Evolutionary conservation across 2,797 vertebrate genomes (phyloP), one percentile per base, ranked within the genome.

Genomic region (Decapterus maruadsi): DNA sequence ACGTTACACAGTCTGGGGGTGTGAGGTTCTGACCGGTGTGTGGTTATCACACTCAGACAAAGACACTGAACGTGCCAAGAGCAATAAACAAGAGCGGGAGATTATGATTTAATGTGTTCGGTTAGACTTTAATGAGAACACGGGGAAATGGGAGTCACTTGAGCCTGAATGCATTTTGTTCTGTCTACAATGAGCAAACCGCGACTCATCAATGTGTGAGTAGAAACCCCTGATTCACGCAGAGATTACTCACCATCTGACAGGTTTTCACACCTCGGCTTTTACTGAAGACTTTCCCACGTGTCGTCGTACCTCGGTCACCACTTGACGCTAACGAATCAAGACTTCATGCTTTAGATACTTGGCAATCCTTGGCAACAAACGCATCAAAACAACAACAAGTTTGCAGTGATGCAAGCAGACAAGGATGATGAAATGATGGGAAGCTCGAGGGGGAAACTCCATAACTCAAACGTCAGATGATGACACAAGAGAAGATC

Each of bases 31-130:
- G 62, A 81, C 77, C 79, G 73, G n/a, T 68, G 78, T 78, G 77
- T 50, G 70, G 74, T 80, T 77, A 83, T 80, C 48, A 74, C 78
- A 42, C 54, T 78, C 51, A 64, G 78, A 90, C 85, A 92, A 90
- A 84, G 81, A 73, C 46, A 12, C 29, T 38, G 10, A 68, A 62
- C 26, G 46, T 74, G 87, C 80, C 89, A 92, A 90, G 64, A 81
- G 54, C 57, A 83, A 83, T 71, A 85, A 68, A 57, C 38, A 57
- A 56, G 0, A 1, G 45, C 13, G 59, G 59, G 26, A 26, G 83
- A 69, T 42, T 60, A 63, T 75, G 68, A 85, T 81, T 80, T 40
- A 73, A 82, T 50, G 73, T 29, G 34, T 42, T 38, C 48, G 67
- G 58, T 61, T 31, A 14, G 42, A 42, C 45, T 55, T 80, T 65